Percentiles rank a stretch among this genome's conserved stretches.
phyloP scores from a whole-genome alignment of 2,888 invertebrate species.

The Oligia latruncula region DNA sequence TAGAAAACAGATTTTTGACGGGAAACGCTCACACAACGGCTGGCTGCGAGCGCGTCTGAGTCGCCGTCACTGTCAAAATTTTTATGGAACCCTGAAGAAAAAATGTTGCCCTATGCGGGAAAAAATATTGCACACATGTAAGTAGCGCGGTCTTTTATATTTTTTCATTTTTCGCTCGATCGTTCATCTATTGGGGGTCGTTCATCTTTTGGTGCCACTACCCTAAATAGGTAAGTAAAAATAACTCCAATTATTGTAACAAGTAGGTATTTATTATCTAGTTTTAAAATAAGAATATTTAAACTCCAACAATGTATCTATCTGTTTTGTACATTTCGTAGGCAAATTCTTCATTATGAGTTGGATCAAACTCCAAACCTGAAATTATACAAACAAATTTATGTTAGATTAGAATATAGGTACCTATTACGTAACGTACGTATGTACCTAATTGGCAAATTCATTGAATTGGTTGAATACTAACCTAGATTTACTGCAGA shows the following conservation, averaged over 20 bases:
- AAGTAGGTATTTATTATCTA: constrained; percentile 34
- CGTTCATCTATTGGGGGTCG: too few species aligned
- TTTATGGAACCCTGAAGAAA: too few species aligned
- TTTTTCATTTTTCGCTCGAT: too few species aligned
- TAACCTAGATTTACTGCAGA: neutral
- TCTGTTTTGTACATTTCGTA: constrained; percentile 97
- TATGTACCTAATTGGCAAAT: neutral
- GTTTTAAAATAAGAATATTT: constrained; percentile 62
- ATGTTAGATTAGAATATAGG: neutral
- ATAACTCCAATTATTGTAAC: neutral
- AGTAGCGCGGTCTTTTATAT: too few species aligned
- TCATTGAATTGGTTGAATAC: neutral
- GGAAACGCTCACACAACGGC: too few species aligned
- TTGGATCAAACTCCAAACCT: constrained; percentile 94
- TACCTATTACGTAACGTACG: neutral
- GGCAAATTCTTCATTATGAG: constrained; percentile 95
- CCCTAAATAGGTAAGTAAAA: too few species aligned
- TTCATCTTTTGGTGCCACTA: too few species aligned
- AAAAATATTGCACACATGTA: too few species aligned
- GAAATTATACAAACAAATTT: constrained; percentile 66
- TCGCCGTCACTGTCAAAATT: too few species aligned
- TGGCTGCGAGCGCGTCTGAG: too few species aligned
- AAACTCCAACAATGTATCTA: constrained; percentile 92
- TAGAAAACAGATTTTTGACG: too few species aligned
- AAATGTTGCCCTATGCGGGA: too few species aligned